phyloP scores from a whole-genome alignment of 2,888 invertebrate genomes.

The Erebia palarica region DNA sequence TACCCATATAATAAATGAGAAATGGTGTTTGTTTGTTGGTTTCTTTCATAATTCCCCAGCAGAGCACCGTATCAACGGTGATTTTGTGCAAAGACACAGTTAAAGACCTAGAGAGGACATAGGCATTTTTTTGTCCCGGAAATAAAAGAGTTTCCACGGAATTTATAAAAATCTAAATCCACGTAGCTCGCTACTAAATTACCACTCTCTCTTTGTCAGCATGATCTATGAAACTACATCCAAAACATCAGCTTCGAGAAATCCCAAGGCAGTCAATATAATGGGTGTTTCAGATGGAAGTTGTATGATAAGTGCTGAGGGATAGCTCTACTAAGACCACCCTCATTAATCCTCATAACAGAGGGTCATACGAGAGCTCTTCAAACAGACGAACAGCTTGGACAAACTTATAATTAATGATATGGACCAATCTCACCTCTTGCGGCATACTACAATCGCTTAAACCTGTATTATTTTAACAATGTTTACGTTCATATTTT shows the following conservation, averaged over 20 bases:
- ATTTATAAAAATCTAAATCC: too few relatives aligned
- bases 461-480: too few relatives aligned
- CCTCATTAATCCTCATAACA: slow-evolving; percentile 41
- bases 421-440: slow-evolving; percentile 33
- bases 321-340: slow-evolving; percentile 22
- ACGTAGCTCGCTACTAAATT: not conserved
- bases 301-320: slow-evolving; percentile 8
- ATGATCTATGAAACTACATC: not conserved
- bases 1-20: too few relatives aligned
- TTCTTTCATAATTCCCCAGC: too few relatives aligned
- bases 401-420: slow-evolving; percentile 38
- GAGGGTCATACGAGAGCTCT: slow-evolving; percentile 31
- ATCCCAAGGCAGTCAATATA: slow-evolving; percentile 14
- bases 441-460: slow-evolving; percentile 5
- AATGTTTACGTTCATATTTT: too few relatives aligned
- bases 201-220: not conserved
- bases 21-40: too few relatives aligned
- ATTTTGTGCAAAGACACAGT: too few relatives aligned
- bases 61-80: too few relatives aligned
- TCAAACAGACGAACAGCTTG: slow-evolving; percentile 30
- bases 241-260: not conserved
- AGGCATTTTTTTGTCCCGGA: too few relatives aligned
- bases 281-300: slow-evolving; percentile 13
- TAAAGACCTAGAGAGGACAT: too few relatives aligned
- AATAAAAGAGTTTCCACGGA: too few relatives aligned